phyloP scores from a whole-genome alignment of 2,797 vertebrate genomes.

The Otus scops region DNA sequence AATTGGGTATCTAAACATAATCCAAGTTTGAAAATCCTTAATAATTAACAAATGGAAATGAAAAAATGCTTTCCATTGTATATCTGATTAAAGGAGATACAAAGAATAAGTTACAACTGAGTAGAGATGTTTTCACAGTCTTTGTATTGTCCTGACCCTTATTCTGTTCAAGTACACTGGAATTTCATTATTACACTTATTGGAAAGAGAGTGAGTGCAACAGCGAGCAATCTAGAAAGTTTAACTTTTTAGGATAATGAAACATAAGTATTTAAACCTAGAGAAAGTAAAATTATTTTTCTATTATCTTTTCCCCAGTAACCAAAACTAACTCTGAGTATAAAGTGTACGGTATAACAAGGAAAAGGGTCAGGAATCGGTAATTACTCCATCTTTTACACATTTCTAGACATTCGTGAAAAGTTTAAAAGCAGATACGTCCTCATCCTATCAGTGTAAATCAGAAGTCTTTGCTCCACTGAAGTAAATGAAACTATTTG shows the following conservation, averaged over 20 bases:
- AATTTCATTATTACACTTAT: background rate
- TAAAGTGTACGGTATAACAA: background rate
- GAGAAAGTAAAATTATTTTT: background rate
- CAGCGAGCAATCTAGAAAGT: background rate
- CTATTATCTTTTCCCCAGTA: background rate
- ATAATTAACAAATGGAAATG: background rate
- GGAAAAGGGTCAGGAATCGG: background rate
- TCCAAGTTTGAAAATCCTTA: background rate
- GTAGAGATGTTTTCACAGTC: background rate
- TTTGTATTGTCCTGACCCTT: background rate
- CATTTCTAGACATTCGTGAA: background rate
- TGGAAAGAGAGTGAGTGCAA: background rate
- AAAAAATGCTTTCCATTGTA: background rate
- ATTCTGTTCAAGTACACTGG: background rate
- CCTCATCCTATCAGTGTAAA: background rate
- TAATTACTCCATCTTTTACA: background rate
- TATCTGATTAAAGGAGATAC: background rate
- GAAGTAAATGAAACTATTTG: background rate
- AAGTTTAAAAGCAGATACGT: background rate
- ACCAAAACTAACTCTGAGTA: background rate
- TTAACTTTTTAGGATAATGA: background rate
- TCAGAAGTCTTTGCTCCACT: background rate
- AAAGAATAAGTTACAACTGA: background rate
- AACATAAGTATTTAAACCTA: background rate
- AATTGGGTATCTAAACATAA: background rate